These are phyloP conservation scores for Melanotaenia nigrans DNA, from an alignment of 2,797 vertebrate genomes.

Conservation along the genomic window DNA sequence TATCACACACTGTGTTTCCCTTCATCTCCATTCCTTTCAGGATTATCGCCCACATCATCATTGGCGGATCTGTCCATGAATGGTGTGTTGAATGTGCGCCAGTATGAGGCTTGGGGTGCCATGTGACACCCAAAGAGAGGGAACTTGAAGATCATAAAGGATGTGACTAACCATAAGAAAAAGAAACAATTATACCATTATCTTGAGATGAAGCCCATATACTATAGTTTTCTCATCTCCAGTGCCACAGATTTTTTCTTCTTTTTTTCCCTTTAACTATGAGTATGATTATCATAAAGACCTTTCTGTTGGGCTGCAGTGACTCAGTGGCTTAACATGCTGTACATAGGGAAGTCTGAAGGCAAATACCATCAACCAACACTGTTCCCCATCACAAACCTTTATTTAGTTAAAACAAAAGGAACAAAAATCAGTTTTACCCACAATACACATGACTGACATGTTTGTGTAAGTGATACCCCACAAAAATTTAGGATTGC, in stretches of 20 bases:
- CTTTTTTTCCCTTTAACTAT: constrained; percentile 9
- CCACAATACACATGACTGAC: constrained; percentile 39
- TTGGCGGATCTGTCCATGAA: constrained; percentile 46
- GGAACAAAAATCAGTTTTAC: constrained; percentile 20
- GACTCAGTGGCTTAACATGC: constrained; percentile 60
- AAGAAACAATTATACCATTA: constrained; percentile 56
- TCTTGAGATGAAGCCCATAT: constrained; percentile 53
- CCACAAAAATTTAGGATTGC: constrained; percentile 37
- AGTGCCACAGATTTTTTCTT: constrained; percentile 22
- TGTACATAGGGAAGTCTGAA: constrained; percentile 49
- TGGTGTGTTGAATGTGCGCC: constrained; percentile 40
- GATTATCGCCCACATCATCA: constrained; percentile 66
- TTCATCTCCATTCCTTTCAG: constrained; percentile 65
- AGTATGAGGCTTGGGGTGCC: constrained; percentile 34
- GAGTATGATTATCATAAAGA: constrained; percentile 39
- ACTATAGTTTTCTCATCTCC: constrained; percentile 50
- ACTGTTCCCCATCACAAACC: constrained; percentile 41
- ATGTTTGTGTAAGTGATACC: constrained; percentile 34
- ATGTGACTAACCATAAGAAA: constrained; percentile 49
- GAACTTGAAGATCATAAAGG: constrained; percentile 31
- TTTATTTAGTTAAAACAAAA: constrained; percentile 31
- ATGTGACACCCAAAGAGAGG: constrained; percentile 44
- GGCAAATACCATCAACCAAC: constrained; percentile 37
- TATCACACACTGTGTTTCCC: constrained; percentile 51
- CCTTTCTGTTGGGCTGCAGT: constrained; percentile 52